Evolutionary conservation across 2,888 invertebrate species (phyloP), one percentile per base, ranked within the genome.

Genomic region (Ophion costatus): DNA sequence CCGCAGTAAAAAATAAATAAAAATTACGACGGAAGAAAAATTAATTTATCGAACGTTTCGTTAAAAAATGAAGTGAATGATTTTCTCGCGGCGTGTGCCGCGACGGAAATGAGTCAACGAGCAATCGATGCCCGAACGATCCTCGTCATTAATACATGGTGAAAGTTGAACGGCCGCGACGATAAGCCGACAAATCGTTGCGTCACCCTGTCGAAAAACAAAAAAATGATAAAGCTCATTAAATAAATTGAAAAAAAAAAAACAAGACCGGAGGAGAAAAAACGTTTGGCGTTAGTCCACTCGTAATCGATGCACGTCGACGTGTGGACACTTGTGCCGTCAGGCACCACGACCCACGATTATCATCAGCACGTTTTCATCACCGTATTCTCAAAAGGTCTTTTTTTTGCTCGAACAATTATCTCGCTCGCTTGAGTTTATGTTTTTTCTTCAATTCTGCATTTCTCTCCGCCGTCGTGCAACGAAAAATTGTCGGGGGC

Each of bases 101-200:
- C 38, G 45, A 74, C n/a, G 14, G 38, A 59, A 59, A 75, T n/a
- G 38, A 29, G 33, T 64, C 51, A 78, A 67, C 57, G 61, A 14
- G 51, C 63, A 57, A 75, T 79, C 57, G 29, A 70, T 64, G 56
- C n/a, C 57, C 33, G 22, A 57, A 64, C 29, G 22, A 64, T 71
- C 38, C 38, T 51, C 51, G 63, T 45, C 45, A n/a, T n/a, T 29
- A 51, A 42, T 45, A 71, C 24, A 29, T 64, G 17, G 24, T 2
- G 29, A 63, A 66, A 33, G 71, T 57, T 73, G n/a, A 61, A n/a
- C 66, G 66, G 20, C 57, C 10, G 14, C 67, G 33, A 59, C 29
- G 42, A 67, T 57, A 71, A 79, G 29, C 45, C 57, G 24, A 5
- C 51, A 14, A n/a, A 80, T 71, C 71, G 22, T 56, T 73, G 51